A percentile compares a stretch with the other conserved stretches of the same genome.
These are phyloP conservation scores for Thaumetopoea pityocampa DNA, from an alignment of 1,140 invertebrate species.

Conservation along the genomic window DNA sequence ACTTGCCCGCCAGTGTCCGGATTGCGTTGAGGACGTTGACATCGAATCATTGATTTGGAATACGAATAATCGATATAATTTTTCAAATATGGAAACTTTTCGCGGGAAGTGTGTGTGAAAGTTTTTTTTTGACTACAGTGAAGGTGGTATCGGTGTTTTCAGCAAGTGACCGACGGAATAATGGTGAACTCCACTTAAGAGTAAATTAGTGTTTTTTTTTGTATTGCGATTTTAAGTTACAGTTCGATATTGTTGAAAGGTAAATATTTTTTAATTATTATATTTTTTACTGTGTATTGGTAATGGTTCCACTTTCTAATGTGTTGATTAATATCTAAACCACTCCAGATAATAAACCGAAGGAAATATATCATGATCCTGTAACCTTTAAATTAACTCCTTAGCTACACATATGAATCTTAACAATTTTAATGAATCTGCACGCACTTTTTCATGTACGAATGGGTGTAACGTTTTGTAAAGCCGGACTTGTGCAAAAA, in stretches of 20 bases:
- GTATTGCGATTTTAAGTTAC: slow-evolving; percentile 20
- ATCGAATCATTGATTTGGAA: slow-evolving; percentile 44
- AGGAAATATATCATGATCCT: slow-evolving; percentile 2
- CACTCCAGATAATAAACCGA: slow-evolving; percentile 38
- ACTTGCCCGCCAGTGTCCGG: slow-evolving; percentile 51
- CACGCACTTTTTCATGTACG: slow-evolving; percentile 5
- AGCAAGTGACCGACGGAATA: slow-evolving; percentile 51
- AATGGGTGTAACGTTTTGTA: slow-evolving; percentile 12
- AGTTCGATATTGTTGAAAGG: slow-evolving; percentile 28
- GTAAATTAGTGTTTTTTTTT: slow-evolving; percentile 46
- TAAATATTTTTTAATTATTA: slow-evolving; percentile 41
- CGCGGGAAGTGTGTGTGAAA: slow-evolving; percentile 54
- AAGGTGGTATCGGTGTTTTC: slow-evolving; percentile 58
- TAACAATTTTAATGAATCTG: background rate
- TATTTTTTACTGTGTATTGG: slow-evolving; percentile 47
- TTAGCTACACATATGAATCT: slow-evolving; percentile 15
- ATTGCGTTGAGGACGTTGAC: slow-evolving; percentile 61
- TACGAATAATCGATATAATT: slow-evolving; percentile 33
- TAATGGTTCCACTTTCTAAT: slow-evolving; percentile 68
- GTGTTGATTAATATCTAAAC: slow-evolving; percentile 58
- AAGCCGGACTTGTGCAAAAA: slow-evolving; percentile 20
- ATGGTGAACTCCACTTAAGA: slow-evolving; percentile 66
- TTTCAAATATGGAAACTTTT: slow-evolving; percentile 46
- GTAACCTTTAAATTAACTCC: slow-evolving; percentile 6
- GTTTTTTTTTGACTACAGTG: slow-evolving; percentile 43